Percentiles rank a stretch among this genome's conserved stretches.
Conservation (phyloP, 2,888 invertebrate genomes). For the Iselma pallidipennis region DNA sequence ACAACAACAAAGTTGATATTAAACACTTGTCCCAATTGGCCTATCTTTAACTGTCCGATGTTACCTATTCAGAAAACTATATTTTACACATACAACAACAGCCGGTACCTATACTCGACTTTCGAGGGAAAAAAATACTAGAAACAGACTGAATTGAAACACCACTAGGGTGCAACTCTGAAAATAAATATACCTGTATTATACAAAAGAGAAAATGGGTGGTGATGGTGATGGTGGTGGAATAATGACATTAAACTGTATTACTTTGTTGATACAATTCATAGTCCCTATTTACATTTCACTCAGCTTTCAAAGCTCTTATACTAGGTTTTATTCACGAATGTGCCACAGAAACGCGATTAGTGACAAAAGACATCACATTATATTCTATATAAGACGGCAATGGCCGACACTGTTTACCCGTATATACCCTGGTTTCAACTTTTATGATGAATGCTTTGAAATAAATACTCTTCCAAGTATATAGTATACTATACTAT, state of each 20-base stretch:
- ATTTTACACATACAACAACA: not conserved
- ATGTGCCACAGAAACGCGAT: slow-evolving; percentile 19
- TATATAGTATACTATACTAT: too few relatives aligned
- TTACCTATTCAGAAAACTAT: too few relatives aligned
- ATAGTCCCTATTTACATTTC: slow-evolving; percentile 24
- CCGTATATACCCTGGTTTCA: not conserved
- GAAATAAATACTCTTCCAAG: not conserved
- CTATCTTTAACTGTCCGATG: too few relatives aligned
- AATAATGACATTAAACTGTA: slow-evolving; percentile 20
- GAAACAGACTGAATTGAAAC: slow-evolving; percentile 16
- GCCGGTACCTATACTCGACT: not conserved
- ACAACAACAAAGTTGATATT: not conserved
- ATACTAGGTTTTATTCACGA: slow-evolving; percentile 12
- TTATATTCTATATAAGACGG: slow-evolving; percentile 2
- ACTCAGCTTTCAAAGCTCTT: slow-evolving; percentile 19
- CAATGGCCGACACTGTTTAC: too few relatives aligned
- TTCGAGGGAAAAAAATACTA: not conserved
- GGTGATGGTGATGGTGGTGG: slow-evolving; percentile 6
- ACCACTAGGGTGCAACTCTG: slow-evolving; percentile 9
- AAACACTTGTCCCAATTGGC: too few relatives aligned
- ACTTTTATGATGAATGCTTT: not conserved
- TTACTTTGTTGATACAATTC: slow-evolving; percentile 26
- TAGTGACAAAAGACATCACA: slow-evolving; percentile 14
- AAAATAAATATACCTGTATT: slow-evolving; percentile 13
- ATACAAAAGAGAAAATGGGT: slow-evolving; percentile 9